Conservation (phyloP, 2,888 invertebrate species). For the Listrodromus nycthemerus region DNA sequence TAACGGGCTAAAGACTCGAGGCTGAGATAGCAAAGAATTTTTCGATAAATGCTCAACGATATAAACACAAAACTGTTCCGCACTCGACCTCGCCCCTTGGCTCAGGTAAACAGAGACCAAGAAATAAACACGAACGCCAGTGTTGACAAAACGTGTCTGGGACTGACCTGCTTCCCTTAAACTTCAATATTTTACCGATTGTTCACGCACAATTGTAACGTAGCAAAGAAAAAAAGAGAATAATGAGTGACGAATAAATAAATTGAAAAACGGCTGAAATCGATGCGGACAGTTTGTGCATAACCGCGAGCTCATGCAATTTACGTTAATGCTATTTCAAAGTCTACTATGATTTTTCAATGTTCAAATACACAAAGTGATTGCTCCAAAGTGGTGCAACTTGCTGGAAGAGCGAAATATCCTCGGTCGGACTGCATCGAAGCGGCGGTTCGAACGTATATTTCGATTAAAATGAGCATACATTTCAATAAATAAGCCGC, state of each 20-base stretch:
- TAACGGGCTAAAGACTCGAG: background rate
- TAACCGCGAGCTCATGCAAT: background rate
- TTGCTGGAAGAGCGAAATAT: background rate
- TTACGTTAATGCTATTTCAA: background rate
- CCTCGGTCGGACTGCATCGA: background rate
- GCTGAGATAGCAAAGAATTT: background rate
- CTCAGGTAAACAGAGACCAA: background rate
- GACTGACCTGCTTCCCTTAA: background rate
- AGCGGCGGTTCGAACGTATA: background rate
- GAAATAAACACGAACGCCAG: background rate
- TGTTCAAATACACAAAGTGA: background rate
- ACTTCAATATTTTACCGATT: background rate
- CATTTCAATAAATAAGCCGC: background rate
- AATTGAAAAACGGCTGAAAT: background rate
- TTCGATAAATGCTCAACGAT: background rate
- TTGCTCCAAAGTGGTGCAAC: background rate
- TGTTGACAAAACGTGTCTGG: background rate
- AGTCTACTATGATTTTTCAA: background rate
- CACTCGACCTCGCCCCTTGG: background rate
- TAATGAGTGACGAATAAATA: too few species aligned
- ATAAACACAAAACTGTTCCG: background rate
- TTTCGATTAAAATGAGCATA: background rate
- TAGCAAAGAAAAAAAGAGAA: background rate
- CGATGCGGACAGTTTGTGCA: background rate
- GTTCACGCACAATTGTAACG: background rate